Conservation (phyloP, 92 coral and sea anemone genomes). For the Paragorgia papillata region DNA sequence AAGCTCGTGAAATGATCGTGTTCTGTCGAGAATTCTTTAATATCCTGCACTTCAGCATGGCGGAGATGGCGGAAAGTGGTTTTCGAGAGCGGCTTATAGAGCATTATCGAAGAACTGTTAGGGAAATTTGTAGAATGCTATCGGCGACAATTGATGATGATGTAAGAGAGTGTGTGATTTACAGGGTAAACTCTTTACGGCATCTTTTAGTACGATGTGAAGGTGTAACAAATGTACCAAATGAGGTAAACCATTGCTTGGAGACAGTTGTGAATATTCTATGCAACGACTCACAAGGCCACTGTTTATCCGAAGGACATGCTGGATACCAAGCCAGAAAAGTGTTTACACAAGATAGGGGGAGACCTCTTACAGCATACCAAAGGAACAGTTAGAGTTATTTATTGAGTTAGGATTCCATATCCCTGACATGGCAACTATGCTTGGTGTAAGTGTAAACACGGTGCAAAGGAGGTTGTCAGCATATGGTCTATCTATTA, state of each 20-base stretch:
- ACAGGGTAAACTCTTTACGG: slow-evolving; percentile 41
- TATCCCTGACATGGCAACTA: slow-evolving; percentile 49
- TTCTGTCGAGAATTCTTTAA: too few species aligned
- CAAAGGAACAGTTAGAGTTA: slow-evolving; percentile 52
- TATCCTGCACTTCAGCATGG: slow-evolving; percentile 21
- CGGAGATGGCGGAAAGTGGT: slow-evolving; percentile 1
- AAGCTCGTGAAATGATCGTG: too few species aligned
- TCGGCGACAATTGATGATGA: slow-evolving; percentile 34
- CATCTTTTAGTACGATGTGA: slow-evolving; percentile 43
- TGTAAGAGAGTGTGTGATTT: slow-evolving; percentile 35
- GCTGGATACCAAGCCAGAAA: slow-evolving; percentile 46
- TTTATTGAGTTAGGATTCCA: too few species aligned
- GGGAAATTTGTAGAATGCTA: slow-evolving; percentile 47
- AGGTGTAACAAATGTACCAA: slow-evolving; percentile 39
- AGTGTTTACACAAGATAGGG: slow-evolving; percentile 39
- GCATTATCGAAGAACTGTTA: slow-evolving; percentile 33
- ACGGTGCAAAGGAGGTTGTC: slow-evolving; percentile 44
- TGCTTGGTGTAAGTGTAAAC: slow-evolving; percentile 35
- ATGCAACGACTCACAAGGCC: slow-evolving; percentile 7
- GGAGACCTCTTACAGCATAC: slow-evolving; percentile 44
- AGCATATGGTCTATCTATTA: slow-evolving; percentile 30
- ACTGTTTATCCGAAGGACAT: too few species aligned
- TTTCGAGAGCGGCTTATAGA: slow-evolving; percentile 17
- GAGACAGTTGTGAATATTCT: slow-evolving; percentile 44
- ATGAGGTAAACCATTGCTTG: slow-evolving; percentile 27